A percentile compares a stretch with the other conserved stretches of the same genome.
phyloP scores from a whole-genome alignment of 2,797 vertebrate genomes.

The Ptychadena robeensis region DNA sequence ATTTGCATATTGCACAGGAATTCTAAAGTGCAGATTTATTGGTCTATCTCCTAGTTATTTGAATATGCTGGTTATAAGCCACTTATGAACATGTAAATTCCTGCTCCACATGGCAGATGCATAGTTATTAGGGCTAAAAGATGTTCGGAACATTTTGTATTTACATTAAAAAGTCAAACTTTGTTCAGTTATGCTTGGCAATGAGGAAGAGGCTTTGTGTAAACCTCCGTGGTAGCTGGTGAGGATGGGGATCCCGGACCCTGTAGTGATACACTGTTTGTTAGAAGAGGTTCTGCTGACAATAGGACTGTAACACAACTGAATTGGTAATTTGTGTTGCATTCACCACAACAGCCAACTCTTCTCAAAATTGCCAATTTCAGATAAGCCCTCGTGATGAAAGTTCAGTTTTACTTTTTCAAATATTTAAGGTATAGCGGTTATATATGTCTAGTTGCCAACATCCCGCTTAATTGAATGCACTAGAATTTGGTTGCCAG shows the following conservation, averaged over 20 bases:
- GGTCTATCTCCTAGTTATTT: neutral
- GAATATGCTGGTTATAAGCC: neutral
- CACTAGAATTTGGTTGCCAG: too few species aligned
- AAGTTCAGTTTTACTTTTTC: too few species aligned
- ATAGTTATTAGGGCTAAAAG: slow-evolving; percentile 1
- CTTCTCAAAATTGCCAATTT: too few species aligned
- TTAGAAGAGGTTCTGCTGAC: neutral
- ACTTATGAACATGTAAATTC: neutral
- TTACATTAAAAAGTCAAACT: neutral
- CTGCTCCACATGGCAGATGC: neutral
- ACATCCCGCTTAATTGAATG: too few species aligned
- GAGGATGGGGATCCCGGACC: neutral
- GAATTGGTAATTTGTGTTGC: neutral
- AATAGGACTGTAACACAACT: neutral
- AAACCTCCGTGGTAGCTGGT: neutral
- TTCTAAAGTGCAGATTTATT: slow-evolving; percentile 9
- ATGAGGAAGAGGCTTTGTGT: too few species aligned
- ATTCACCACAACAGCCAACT: too few species aligned
- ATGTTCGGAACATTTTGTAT: neutral
- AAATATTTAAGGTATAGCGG: too few species aligned
- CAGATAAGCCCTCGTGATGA: too few species aligned
- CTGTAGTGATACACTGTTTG: too few species aligned
- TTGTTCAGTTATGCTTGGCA: neutral
- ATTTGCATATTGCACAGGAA: neutral
- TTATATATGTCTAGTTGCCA: too few species aligned